Percentiles rank a stretch among this genome's conserved stretches.
Conservation (phyloP, 2,113 vertebrate species). For the Lipotes vexillifer region DNA sequence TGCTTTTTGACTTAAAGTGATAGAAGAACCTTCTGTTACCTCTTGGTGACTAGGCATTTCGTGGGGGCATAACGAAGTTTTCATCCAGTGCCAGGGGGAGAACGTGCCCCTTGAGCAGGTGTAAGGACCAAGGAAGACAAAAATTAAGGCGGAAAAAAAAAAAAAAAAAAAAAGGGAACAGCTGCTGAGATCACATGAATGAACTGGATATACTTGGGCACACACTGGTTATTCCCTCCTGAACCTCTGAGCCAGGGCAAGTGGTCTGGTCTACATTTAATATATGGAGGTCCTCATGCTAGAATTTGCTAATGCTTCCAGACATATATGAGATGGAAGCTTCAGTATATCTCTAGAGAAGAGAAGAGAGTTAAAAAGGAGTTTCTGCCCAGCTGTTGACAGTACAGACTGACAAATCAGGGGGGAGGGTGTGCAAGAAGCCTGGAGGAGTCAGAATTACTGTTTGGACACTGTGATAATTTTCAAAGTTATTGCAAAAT, state of each 20-base stretch:
- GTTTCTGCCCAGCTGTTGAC: not conserved
- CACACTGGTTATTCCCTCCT: not conserved
- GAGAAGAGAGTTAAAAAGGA: not conserved
- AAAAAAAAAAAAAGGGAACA: not conserved
- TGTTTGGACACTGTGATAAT: not conserved
- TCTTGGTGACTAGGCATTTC: not conserved
- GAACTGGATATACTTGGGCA: not conserved
- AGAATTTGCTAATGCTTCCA: not conserved
- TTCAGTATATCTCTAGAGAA: not conserved
- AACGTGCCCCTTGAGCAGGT: rapidly evolving
- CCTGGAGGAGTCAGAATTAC: not conserved
- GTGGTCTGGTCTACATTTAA: not conserved
- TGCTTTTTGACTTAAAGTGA: not conserved
- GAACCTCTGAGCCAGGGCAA: not conserved
- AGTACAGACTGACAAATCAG: not conserved
- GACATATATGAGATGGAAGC: not conserved
- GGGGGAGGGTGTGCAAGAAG: not conserved
- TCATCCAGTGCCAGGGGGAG: not conserved
- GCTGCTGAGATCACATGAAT: not conserved
- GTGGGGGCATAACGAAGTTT: rapidly evolving
- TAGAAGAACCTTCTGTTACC: not conserved
- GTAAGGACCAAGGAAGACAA: not conserved
- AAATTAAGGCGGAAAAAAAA: not conserved
- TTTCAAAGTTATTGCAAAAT: not conserved
- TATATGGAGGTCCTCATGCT: not conserved